These are phyloP conservation scores for Marronus borbonicus DNA, from an alignment of 2,888 invertebrate species.

Conservation along the genomic window DNA sequence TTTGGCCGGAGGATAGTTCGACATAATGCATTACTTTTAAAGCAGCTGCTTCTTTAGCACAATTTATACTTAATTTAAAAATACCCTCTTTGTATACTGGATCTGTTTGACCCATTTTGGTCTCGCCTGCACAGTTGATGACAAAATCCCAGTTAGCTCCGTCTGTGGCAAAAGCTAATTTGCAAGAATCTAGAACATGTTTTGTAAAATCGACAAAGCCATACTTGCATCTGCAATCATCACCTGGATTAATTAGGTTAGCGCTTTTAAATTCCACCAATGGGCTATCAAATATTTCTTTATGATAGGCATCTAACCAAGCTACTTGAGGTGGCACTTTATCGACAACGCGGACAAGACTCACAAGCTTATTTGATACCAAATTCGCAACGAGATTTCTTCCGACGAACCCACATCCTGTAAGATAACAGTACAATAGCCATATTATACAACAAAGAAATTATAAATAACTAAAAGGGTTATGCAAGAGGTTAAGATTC, in stretches of 20 bases:
- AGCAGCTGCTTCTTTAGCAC: conserved; percentile 83
- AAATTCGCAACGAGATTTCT: conserved; percentile 89
- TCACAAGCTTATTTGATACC: conserved; percentile 83
- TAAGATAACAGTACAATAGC: conserved; percentile 57
- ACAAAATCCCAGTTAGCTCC: conserved; percentile 81
- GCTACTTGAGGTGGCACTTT: conserved; percentile 95
- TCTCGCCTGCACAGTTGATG: conserved; percentile 94
- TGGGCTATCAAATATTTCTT: conserved; percentile 81
- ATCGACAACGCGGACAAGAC: conserved; percentile 86
- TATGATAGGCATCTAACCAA: conserved; percentile 86
- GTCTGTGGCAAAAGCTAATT: conserved; percentile 80
- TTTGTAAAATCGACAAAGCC: not conserved
- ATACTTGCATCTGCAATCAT: conserved; percentile 55
- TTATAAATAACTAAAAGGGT: conserved; percentile 36
- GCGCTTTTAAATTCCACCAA: conserved; percentile 92
- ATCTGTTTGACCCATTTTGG: conserved; percentile 89
- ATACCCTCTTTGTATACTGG: conserved; percentile 94
- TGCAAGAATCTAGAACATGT: conserved; percentile 75
- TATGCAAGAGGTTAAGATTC: conserved; percentile 30
- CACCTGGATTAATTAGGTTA: conserved; percentile 91
- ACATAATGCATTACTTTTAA: conserved; percentile 81
- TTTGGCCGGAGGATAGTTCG: conserved; percentile 89
- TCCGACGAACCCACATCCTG: conserved; percentile 96
- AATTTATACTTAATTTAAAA: conserved; percentile 85
- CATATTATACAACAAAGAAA: conserved; percentile 21